Evolutionary conservation across 1,140 invertebrate genomes (phyloP), one percentile per base, ranked within the genome.

Genomic region (Drosophila lacertosa): DNA sequence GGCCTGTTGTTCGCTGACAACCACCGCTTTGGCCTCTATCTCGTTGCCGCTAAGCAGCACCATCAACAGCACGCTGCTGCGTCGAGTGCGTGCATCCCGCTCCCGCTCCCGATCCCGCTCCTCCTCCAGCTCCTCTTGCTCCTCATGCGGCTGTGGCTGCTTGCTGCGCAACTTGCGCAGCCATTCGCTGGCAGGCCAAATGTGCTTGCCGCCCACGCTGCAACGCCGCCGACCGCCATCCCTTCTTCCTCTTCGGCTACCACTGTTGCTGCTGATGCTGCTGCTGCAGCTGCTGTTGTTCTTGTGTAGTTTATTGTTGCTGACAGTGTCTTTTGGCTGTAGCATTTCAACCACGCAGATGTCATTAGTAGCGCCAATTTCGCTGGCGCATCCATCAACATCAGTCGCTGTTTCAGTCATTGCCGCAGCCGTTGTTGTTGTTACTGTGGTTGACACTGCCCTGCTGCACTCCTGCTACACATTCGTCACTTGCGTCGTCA

Each of bases 401-500:
- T 77, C 78, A 64, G 63, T 20, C 24, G 54, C 42, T 32, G 62
- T 59, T 20, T 57, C 54, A 57, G 62, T 65, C 40, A 33, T 62
- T 40, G 64, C 15, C 20, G 62, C 39, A 11, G 73, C 20, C 2
- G 68, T 47, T 10, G 35, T 20, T 39, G 45, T 65, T 37, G 72
- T 53, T 39, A 32, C 29, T 53, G 78, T 35, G 42, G 78, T 53
- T 58, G 79, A 69, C 48, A 72, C 75, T 55, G 75, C 68, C 60
- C 83, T 51, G 55, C 77, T 88, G 44, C 70, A 78, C 48, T 84
- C 83, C 48, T 90, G 90, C 90, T 91, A 91, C 80, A 91, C 90
- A 80, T 91, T 91, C 54, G 90, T 91, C 68, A 91, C 89, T 74
- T 91, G 90, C 33, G 90, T 91, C 54, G 89, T 90, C 60, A 82